Evolutionary conservation across 2,797 vertebrate genomes (phyloP).

Genomic region (Microctenopoma lineatum): DNA sequence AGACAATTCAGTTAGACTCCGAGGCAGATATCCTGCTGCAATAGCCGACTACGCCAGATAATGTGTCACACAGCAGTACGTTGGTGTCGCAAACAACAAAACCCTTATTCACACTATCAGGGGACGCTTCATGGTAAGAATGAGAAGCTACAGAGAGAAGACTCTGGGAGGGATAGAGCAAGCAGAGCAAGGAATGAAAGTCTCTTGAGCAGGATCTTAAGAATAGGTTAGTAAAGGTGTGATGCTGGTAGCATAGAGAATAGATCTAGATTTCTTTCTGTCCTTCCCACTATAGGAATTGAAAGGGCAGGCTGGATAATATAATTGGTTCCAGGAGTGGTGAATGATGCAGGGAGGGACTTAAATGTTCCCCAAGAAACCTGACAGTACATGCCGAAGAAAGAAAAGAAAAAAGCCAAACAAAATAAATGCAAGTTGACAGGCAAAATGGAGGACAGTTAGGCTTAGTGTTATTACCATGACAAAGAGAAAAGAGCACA

Average conservation of each 20-base stretch:
- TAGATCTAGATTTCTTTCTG: slow-evolving; percentile 62
- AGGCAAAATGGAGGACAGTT: slow-evolving; percentile 85
- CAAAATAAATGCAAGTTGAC: slow-evolving; percentile 86
- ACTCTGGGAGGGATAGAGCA: slow-evolving; percentile 38
- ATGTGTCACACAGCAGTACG: slow-evolving; percentile 74
- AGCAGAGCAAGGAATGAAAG: slow-evolving; percentile 56
- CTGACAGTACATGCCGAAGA: slow-evolving; percentile 75
- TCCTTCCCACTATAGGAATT: slow-evolving; percentile 63
- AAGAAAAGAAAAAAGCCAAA: slow-evolving; percentile 78
- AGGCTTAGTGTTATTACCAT: slow-evolving; percentile 86
- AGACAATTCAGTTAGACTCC: slow-evolving; percentile 69
- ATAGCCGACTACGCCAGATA: slow-evolving; percentile 70
- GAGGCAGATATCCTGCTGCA: slow-evolving; percentile 74
- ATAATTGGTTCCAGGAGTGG: slow-evolving; percentile 82
- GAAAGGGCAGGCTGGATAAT: slow-evolving; percentile 74
- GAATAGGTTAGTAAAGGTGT: slow-evolving; percentile 75
- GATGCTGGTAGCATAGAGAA: slow-evolving; percentile 65
- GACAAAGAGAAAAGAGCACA: slow-evolving; percentile 83
- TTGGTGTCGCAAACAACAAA: slow-evolving; percentile 71
- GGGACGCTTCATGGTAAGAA: slow-evolving; percentile 61
- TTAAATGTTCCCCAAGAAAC: slow-evolving; percentile 72
- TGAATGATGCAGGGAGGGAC: slow-evolving; percentile 75
- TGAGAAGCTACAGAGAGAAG: slow-evolving; percentile 49
- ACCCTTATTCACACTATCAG: slow-evolving; percentile 68
- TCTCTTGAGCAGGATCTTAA: slow-evolving; percentile 65